These are phyloP conservation scores for Nemurella pictetii DNA, from an alignment of 2,888 invertebrate genomes.

Conservation along the genomic window DNA sequence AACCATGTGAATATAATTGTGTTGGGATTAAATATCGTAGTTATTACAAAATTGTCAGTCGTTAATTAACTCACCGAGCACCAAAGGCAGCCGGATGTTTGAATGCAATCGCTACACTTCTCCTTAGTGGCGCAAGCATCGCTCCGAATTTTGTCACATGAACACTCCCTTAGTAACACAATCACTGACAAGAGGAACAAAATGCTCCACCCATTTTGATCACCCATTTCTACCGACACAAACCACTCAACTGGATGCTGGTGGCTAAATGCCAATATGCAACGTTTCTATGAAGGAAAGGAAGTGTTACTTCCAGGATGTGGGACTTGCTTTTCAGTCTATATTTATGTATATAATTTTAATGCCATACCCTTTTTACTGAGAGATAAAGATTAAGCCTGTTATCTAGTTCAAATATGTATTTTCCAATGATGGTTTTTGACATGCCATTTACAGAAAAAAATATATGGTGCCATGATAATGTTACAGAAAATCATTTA, in stretches of 20 bases:
- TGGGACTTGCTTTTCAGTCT: constrained; percentile 1
- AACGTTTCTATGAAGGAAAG: background rate
- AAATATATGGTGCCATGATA: background rate
- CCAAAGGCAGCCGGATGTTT: constrained; percentile 56
- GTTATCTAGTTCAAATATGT: background rate
- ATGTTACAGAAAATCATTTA: background rate
- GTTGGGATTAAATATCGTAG: too few relatives aligned
- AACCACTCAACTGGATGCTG: background rate
- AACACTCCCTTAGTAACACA: background rate
- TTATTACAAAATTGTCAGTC: background rate
- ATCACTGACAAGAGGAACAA: background rate
- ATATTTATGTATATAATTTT: background rate
- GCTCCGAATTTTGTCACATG: background rate
- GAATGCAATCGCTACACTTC: constrained; percentile 55
- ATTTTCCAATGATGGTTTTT: background rate
- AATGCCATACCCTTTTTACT: background rate
- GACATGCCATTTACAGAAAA: background rate
- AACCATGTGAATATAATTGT: too few relatives aligned
- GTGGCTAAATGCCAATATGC: background rate
- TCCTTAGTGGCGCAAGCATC: constrained; percentile 50
- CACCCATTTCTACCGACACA: background rate
- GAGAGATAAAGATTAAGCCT: background rate
- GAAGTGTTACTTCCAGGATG: constrained; percentile 20
- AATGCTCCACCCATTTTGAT: background rate
- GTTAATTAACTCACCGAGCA: constrained; percentile 47